Evolutionary conservation across 2,113 vertebrate species (phyloP), one percentile per base, ranked within the genome.

Genomic region (Silurus glanis): DNA sequence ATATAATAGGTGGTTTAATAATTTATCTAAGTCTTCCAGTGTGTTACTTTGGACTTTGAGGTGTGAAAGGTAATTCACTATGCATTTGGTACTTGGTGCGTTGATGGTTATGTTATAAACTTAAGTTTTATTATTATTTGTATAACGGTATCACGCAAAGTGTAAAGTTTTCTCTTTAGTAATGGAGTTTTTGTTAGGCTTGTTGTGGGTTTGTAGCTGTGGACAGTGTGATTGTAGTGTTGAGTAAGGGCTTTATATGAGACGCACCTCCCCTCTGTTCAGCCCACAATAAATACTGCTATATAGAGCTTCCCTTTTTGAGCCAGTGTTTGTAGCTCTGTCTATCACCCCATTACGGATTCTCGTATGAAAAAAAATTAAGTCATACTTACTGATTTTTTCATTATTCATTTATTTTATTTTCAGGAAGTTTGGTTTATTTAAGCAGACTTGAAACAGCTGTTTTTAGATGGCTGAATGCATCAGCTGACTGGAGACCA

Each of bases 251-350:
- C 62, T 25, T 66, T 78, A 14, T 78, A 14, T 25, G n/a, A 62
- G 72, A 64, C 17, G 83, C 72, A 51, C 83, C 83, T 78, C 83
- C 37, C 83, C 72, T 66, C 58, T 14, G n/a, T 21, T 9, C 9
- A 53, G 56, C 59, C 28, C 58, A 13, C 17, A 3, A 78, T 85
- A 85, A 85, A 85, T 76, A 78, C 45, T 61, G 56, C 28, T 5
- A 5, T 2, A 6, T 61, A 12, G 56, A 61, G 56, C 72, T 61
- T 9, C 37, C 37, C 37, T 37, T 37, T 37, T 37, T 37, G 37
- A 2, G 37, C 37, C 37, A 37, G 37, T 37, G 37, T 37, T 37
- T 37, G 37, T 37, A 37, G 37, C 37, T 37, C 37, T 37, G 28
- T 37, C 1, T 37, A 37, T 37, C 28, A 37, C 28, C 28, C 28